Conservation (phyloP, 1,140 invertebrate species). For the Listronotus bonariensis region DNA sequence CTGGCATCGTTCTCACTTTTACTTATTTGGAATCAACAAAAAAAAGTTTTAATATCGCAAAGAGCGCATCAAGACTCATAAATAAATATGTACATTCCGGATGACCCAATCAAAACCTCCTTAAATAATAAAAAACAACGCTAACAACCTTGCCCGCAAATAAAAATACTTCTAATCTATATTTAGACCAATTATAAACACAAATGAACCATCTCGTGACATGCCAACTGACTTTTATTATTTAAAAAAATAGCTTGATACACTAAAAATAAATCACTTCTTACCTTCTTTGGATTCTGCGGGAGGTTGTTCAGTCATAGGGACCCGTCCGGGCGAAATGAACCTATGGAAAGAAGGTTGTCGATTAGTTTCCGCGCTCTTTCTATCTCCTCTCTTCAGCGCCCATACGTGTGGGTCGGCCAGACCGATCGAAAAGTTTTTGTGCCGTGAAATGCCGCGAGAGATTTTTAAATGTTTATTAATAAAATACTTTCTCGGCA, state of each 20-base stretch:
- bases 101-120: too few relatives aligned
- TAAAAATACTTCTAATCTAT: too few relatives aligned
- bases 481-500: neutral
- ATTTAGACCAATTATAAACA: too few relatives aligned
- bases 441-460: neutral
- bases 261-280: constrained; percentile 4
- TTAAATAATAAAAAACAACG: too few relatives aligned
- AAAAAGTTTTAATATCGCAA: too few relatives aligned
- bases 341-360: constrained; percentile 51
- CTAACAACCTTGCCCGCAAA: too few relatives aligned
- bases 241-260: neutral
- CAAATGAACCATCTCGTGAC: too few relatives aligned
- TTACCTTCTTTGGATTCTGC: constrained; percentile 42
- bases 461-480: neutral
- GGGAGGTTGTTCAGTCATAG: constrained; percentile 53
- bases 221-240: neutral
- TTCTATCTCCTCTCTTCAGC: neutral
- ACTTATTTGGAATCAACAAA: too few relatives aligned
- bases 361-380: constrained; percentile 18
- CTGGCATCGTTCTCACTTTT: too few relatives aligned
- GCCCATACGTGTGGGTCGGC: constrained; percentile 1
- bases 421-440: neutral
- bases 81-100: too few relatives aligned
- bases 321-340: constrained; percentile 65
- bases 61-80: too few relatives aligned